These are phyloP conservation scores for Callorhinus ursinus DNA, from an alignment of 2,113 vertebrate genomes.

Conservation along the genomic window DNA sequence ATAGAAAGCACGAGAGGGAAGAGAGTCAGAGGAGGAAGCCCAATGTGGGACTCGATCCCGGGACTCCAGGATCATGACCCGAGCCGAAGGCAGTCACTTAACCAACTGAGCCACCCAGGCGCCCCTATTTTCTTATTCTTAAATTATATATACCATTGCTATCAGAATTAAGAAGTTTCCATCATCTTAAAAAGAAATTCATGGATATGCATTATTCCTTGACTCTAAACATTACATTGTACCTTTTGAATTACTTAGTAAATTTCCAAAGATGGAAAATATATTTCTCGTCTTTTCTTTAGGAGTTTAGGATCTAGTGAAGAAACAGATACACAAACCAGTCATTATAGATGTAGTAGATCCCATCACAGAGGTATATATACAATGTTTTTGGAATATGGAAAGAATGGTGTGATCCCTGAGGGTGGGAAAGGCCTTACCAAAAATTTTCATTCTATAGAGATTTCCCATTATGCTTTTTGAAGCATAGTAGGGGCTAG, in stretches of 20 bases:
- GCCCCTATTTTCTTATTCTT: neutral
- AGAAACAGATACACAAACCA: neutral
- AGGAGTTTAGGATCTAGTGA: neutral
- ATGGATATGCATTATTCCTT: neutral
- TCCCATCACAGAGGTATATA: neutral
- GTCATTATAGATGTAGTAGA: neutral
- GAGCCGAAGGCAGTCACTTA: no score
- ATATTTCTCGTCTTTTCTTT: neutral
- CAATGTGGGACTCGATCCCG: no score
- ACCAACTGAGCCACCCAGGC: no score
- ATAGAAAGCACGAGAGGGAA: no score
- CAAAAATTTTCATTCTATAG: neutral
- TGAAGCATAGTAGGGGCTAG: neutral
- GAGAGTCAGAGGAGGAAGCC: no score
- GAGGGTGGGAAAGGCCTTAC: neutral
- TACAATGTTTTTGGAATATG: neutral
- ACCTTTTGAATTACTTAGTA: neutral
- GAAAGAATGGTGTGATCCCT: neutral
- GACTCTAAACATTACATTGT: neutral
- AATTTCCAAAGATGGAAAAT: neutral
- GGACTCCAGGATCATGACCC: no score
- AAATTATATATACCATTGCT: neutral
- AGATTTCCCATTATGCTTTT: neutral
- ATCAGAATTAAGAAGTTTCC: neutral
- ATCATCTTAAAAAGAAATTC: constrained; percentile 18